phyloP scores from a whole-genome alignment of 1,140 invertebrate genomes.

The Drosophila triauraria region DNA sequence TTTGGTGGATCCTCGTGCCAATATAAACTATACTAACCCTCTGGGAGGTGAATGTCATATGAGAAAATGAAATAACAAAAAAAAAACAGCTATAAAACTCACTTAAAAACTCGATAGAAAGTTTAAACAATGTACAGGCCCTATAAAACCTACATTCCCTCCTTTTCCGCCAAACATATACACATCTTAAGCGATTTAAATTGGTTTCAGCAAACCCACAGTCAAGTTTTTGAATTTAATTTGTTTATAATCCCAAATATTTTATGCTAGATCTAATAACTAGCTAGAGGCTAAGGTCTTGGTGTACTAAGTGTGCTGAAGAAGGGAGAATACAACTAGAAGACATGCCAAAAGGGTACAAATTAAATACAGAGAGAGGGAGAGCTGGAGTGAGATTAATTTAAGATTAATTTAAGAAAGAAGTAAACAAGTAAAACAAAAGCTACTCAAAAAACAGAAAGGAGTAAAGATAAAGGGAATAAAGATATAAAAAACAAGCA shows the following conservation, averaged over 20 bases:
- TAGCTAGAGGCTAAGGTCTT: neutral
- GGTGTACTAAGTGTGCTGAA: slow-evolving; percentile 8
- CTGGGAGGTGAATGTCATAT: too few species aligned
- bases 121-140: too few species aligned
- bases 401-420: neutral
- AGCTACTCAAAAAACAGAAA: neutral
- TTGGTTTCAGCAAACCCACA: neutral
- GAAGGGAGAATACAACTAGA: slow-evolving; percentile 1
- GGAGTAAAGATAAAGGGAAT: neutral
- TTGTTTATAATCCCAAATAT: neutral
- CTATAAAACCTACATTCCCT: too few species aligned
- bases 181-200: too few species aligned
- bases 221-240: neutral
- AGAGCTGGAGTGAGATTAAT: slow-evolving; percentile 4
- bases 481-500: slow-evolving; percentile 21
- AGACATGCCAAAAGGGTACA: slow-evolving; percentile 41
- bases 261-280: neutral
- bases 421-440: neutral
- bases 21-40: too few species aligned
- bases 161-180: neutral
- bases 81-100: too few species aligned
- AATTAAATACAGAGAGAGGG: neutral
- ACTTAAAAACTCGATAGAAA: too few species aligned
- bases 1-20: too few species aligned
- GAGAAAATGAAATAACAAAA: too few species aligned